Percentiles rank a stretch among this genome's conserved stretches.
phyloP scores from a whole-genome alignment of 2,113 vertebrate genomes.

The Rutilus rutilus region DNA sequence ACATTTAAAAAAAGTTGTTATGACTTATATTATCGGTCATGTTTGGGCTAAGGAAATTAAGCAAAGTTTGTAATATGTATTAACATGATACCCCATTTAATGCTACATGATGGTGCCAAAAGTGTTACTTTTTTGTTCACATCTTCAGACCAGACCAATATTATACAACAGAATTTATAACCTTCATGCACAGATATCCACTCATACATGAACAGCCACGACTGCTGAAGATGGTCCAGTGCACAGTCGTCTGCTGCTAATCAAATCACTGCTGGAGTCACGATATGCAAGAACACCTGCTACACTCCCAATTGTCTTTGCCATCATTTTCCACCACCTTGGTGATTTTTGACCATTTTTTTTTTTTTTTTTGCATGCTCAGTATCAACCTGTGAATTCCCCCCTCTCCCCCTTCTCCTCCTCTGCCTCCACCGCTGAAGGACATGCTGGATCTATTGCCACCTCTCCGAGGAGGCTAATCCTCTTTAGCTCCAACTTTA shows the following conservation, averaged over 20 bases:
- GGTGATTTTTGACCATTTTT: neutral
- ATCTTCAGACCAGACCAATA: neutral
- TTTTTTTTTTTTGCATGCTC: neutral
- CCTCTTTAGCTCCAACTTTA: conserved; percentile 84
- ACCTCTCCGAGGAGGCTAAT: conserved; percentile 82
- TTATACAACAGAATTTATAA: neutral
- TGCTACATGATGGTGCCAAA: neutral
- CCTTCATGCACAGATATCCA: neutral
- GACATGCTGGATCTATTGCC: conserved; percentile 78
- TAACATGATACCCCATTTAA: neutral
- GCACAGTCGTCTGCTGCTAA: neutral
- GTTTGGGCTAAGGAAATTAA: neutral
- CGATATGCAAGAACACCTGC: conserved; percentile 3
- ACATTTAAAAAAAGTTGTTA: neutral
- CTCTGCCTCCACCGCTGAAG: conserved; percentile 68
- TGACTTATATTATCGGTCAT: neutral
- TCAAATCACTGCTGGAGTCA: neutral
- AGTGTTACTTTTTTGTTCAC: neutral
- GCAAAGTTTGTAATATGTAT: neutral
- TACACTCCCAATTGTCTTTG: neutral
- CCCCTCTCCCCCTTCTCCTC: conserved; percentile 29
- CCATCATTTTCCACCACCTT: conserved; percentile 6
- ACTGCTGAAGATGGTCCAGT: conserved; percentile 1
- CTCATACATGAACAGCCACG: neutral
- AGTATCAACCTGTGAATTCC: neutral